Evolutionary conservation across 2,113 vertebrate species (phyloP), one percentile per base, ranked within the genome.

Genomic region (Euleptes europaea): DNA sequence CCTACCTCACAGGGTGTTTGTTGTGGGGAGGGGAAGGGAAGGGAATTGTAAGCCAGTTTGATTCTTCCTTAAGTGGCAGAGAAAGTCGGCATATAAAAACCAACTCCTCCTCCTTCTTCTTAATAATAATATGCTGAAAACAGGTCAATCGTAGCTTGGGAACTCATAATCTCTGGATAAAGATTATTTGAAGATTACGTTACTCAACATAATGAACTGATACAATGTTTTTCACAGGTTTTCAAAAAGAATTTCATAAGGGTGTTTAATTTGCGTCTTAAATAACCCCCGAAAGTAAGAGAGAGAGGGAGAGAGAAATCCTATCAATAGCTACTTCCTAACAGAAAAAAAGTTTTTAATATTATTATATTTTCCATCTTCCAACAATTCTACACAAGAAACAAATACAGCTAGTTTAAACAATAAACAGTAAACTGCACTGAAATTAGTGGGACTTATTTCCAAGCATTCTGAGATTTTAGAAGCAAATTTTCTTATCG

Each of bases 151-250:
- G 79, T 92, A 92, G 91, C 92, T 92, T 89, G 91, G 88, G 90
- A 92, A 92, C 69, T 90, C 91, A 65, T 94, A 95, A 95, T 94
- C 92, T 88, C 19, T 87, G 88, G 94, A 94, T 95, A 92, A 95
- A 94, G 93, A 94, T 93, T 94, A 94, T 92, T 87, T 91, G 86
- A 95, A 94, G 93, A 94, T 95, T 91, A 82, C 82, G 91, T 82
- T 71, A 77, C 0, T 0, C 84, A n/a, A 82, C 70, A n/a, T 71
- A 91, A 80, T 77, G 84, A 84, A 49, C 14, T 88, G 80, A 66
- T 57, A 81, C 9, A 38, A 49, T 15, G 44, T 14, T 85, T 78
- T 15, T 33, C 13, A 54, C 73, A 82, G 44, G 44, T n/a, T 88
- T 92, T 80, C 66, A 85, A 31, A 9, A 42, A 23, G 78, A 89